Base-by-base conservation (phyloP, 37 sponge, comb jelly and placozoan species). In the Spongilla lacustris region DNA sequence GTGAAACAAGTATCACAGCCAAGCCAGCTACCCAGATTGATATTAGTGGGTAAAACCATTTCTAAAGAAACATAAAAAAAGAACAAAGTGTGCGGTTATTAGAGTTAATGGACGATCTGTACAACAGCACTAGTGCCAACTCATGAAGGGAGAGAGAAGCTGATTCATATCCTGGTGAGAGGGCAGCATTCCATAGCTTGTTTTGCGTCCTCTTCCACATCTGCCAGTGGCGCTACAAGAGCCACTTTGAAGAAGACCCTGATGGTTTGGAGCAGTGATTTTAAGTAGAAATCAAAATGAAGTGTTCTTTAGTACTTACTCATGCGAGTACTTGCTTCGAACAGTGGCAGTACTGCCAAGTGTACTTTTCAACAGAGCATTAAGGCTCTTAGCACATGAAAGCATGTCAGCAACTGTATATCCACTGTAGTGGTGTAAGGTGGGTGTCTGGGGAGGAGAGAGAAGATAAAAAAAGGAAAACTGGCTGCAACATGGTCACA, bases 261-360 rank as follows among this genome's bases (percentile, higher is more conserved):
- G 74, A 6, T 25, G 34, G 31, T 50, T 2, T 22, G 36, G 38
- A 23, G 28, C 73, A 77, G 67, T 23, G 84, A n/a, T n/a, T n/a
- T n/a, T n/a, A n/a, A n/a, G 50, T 68, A 22, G 77, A 76, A 68
- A 66, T 27, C 21, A 2, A 84, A 32, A 76, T 68, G 12, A 19
- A 24, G 4, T 74, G 33, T 32, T 4, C 37, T 32, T 22, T 28
- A 33, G 37, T 21, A 30, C 96, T 96, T 85, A 96, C 95, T 84
- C 86, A 58, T 98, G 98, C 11, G 96, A 94, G 73, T 98, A 98
- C 69, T 98, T 98, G 81, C 82, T 98, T 68, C 96, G 80, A 71
- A 98, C 97, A 33, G 93, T 94, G 58, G 66, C 35, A 32, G 88
- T 82, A 75, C 85, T 68, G 0, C 83, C 83, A 32, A 84, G 73